These are phyloP conservation scores for Epinephelus malabaricus DNA, from an alignment of 2,797 vertebrate species.

Conservation along the genomic window DNA sequence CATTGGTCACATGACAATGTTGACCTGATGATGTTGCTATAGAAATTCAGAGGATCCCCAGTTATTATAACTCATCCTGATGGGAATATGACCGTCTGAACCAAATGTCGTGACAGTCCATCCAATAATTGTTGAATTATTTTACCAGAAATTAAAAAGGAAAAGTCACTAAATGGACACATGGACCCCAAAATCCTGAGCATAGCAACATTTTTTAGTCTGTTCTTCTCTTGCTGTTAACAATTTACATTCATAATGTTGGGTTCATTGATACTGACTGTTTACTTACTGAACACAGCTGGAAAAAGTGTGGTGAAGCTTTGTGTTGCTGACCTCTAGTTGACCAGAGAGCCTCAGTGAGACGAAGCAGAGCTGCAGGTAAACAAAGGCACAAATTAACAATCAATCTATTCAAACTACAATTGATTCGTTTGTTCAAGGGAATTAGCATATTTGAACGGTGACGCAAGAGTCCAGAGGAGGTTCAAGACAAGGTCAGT, in stretches of 20 bases:
- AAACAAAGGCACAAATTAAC: slow-evolving; percentile 25
- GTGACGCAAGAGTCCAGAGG: not conserved
- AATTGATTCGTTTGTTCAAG: slow-evolving; percentile 42
- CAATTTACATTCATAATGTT: not conserved
- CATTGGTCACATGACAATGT: no score
- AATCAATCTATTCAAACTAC: slow-evolving; percentile 35
- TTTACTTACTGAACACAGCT: not conserved
- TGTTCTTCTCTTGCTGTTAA: not conserved
- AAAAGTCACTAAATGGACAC: no score
- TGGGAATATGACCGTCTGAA: not conserved
- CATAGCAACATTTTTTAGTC: not conserved
- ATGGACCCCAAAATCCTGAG: not conserved
- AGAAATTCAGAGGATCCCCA: no score
- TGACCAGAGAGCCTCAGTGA: not conserved
- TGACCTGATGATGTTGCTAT: no score
- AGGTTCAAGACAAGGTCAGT: slow-evolving; percentile 20
- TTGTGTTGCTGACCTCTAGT: not conserved
- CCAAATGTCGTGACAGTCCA: not conserved
- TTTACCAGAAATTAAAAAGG: no score
- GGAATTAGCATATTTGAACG: slow-evolving; percentile 45
- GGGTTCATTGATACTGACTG: no score
- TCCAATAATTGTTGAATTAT: no score
- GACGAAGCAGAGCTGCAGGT: slow-evolving; percentile 12
- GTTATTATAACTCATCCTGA: no score
- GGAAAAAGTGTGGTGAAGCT: no score